phyloP scores from a whole-genome alignment of 37 sponge, comb jelly and placozoan genomes.

The Ianthella basta region DNA sequence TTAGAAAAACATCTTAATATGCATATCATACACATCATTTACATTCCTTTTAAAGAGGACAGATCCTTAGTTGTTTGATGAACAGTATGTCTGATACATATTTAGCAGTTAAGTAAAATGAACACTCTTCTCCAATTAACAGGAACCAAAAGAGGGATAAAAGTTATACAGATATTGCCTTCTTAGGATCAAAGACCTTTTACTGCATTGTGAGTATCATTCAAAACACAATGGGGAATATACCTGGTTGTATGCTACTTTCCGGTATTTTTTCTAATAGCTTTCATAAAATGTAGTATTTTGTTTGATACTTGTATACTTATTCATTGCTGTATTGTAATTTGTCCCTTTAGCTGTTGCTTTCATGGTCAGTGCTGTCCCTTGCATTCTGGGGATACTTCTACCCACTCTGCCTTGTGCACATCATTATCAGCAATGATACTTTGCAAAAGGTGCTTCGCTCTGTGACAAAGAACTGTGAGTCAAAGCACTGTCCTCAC shows the following conservation, averaged over 20 bases:
- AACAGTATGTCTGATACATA: too few species aligned
- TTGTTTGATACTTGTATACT: too few species aligned
- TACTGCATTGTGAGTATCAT: slow-evolving; percentile 36
- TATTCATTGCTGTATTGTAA: too few species aligned
- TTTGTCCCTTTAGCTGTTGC: slow-evolving; percentile 24
- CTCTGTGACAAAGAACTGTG: slow-evolving; percentile 83
- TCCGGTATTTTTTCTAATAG: too few species aligned
- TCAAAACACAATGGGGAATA: too few species aligned
- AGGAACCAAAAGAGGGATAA: slow-evolving; percentile 2
- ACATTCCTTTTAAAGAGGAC: too few species aligned
- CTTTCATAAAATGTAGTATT: too few species aligned
- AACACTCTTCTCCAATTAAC: not conserved
- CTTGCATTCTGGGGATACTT: slow-evolving; percentile 65
- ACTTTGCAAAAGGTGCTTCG: slow-evolving; percentile 75
- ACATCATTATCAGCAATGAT: slow-evolving; percentile 78
- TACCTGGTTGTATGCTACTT: too few species aligned
- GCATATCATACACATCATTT: too few species aligned
- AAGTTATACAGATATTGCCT: slow-evolving; percentile 37
- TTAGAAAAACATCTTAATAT: too few species aligned
- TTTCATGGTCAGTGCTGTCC: slow-evolving; percentile 47
- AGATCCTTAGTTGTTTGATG: too few species aligned
- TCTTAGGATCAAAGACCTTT: slow-evolving; percentile 43
- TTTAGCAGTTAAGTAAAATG: too few species aligned
- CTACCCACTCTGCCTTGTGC: slow-evolving; percentile 57
- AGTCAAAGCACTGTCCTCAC: not conserved